Conservation (phyloP, 1,140 invertebrate species). For the Drosophila biarmipes region DNA sequence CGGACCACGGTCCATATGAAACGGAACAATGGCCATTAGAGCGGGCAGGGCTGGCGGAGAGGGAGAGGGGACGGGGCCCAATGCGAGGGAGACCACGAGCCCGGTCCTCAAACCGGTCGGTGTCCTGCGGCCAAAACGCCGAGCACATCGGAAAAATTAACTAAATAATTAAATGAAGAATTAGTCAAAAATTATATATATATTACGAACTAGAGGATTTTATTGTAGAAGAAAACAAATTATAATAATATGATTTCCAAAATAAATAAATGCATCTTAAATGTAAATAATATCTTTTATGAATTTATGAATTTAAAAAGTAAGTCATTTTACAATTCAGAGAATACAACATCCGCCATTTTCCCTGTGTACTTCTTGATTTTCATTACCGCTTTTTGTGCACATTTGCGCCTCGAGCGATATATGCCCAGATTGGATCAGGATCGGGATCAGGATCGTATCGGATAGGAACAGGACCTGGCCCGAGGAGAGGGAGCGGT, state of each 20-base stretch:
- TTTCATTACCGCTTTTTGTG: slow-evolving; percentile 15
- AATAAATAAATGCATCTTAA: no score
- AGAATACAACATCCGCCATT: no score
- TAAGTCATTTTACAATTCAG: no score
- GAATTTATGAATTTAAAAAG: no score
- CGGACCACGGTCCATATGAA: slow-evolving; percentile 1
- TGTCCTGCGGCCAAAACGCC: neutral
- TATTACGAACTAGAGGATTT: no score
- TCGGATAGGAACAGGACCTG: slow-evolving; percentile 10
- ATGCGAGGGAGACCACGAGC: slow-evolving; percentile 27
- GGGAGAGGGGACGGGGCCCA: slow-evolving; percentile 2
- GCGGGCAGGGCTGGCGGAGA: slow-evolving; percentile 4
- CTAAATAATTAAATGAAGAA: neutral
- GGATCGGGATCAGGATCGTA: slow-evolving; percentile 14
- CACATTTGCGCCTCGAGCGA: slow-evolving; percentile 19
- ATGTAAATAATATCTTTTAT: no score
- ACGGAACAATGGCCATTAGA: slow-evolving; percentile 60
- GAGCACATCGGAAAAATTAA: neutral
- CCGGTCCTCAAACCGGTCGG: slow-evolving; percentile 22
- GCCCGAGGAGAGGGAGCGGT: slow-evolving; percentile 5
- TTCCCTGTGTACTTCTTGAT: neutral
- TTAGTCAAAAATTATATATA: no score
- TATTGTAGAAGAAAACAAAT: no score
- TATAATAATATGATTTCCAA: no score
- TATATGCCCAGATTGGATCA: slow-evolving; percentile 35